phyloP scores from a whole-genome alignment of 2,797 vertebrate genomes.

The Holocentrus rufus region DNA sequence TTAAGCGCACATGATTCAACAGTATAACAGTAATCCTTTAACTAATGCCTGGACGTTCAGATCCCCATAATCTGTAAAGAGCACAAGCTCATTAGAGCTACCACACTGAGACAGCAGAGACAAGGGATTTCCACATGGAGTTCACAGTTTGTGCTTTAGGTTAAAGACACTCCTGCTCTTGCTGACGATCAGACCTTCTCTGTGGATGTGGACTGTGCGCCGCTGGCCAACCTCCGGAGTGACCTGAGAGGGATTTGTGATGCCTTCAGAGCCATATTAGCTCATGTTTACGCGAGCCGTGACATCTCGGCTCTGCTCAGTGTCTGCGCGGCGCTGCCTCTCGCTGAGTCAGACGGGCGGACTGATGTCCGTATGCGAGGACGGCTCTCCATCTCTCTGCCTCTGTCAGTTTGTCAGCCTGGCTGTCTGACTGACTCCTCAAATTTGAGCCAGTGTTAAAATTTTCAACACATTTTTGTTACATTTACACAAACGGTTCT shows the following conservation, averaged over 20 bases:
- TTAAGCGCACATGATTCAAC: constrained; percentile 39
- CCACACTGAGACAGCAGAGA: constrained; percentile 44
- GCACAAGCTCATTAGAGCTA: constrained; percentile 57
- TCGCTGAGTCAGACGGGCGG: constrained; percentile 36
- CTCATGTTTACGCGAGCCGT: constrained; percentile 77
- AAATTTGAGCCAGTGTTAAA: neutral
- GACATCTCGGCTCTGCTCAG: constrained; percentile 68
- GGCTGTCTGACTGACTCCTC: neutral
- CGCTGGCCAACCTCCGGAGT: constrained; percentile 32
- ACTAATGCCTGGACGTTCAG: constrained; percentile 30
- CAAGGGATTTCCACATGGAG: constrained; percentile 5
- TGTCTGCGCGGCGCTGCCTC: constrained; percentile 51
- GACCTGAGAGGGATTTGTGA: constrained; percentile 38
- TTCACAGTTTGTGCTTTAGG: too few species aligned
- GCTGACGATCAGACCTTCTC: constrained; percentile 22
- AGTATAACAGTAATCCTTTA: constrained; percentile 39
- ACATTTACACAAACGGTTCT: too few species aligned
- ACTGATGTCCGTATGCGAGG: constrained; percentile 13
- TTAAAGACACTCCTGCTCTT: too few species aligned
- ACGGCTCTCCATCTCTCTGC: neutral
- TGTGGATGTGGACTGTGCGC: constrained; percentile 18
- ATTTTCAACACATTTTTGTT: neutral
- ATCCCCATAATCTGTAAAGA: constrained; percentile 60
- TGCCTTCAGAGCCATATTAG: constrained; percentile 77
- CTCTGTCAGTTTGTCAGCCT: neutral